Evolutionary conservation across 2,797 vertebrate species (phyloP), one percentile per base, ranked within the genome.

Genomic region (Darevskia nairensis): DNA sequence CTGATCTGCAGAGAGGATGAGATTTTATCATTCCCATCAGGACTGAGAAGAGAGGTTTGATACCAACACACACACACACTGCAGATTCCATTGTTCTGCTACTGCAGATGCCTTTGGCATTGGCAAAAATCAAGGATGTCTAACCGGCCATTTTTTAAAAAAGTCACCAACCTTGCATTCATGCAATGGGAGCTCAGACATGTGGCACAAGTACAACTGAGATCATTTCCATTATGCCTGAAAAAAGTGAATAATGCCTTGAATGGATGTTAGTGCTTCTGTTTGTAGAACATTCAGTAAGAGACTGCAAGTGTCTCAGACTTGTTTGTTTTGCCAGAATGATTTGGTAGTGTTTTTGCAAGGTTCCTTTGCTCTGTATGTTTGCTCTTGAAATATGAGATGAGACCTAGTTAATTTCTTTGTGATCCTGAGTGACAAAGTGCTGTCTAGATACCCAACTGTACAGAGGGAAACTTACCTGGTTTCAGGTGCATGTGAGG

Each of bases 341-440:
- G 77, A 86, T 86, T 86, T 86, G 29, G 90, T 81, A 82, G 32
- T 3, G 68, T 87, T 89, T 92, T 94, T 88, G 23, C 90, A 91
- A 86, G 64, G 32, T 5, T 79, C 39, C 64, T 84, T 90, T 88
- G 87, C 85, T 88, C 3, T 1, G 55, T 13, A 90, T 61, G 29
- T 76, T 92, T 0, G 0, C 64, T 90, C 19, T 86, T 87, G 86
- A 2, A 84, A 46, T 13, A 35, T n/a, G 84, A 64, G 55, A 44
- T 11, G 85, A 82, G 1, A 89, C 35, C 13, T 5, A 21, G 55
- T 72, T 6, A 85, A 80, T 78, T 86, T 64, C 17, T 46, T 55
- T 13, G 1, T 44, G 35, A 88, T 88, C 87, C 91, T 72, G 81
- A 79, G 50, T 29, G 55, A 13, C 69, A 41, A 0, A 84, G 23